phyloP scores from a whole-genome alignment of 2,888 invertebrate genomes.

The Eilema griseolum region DNA sequence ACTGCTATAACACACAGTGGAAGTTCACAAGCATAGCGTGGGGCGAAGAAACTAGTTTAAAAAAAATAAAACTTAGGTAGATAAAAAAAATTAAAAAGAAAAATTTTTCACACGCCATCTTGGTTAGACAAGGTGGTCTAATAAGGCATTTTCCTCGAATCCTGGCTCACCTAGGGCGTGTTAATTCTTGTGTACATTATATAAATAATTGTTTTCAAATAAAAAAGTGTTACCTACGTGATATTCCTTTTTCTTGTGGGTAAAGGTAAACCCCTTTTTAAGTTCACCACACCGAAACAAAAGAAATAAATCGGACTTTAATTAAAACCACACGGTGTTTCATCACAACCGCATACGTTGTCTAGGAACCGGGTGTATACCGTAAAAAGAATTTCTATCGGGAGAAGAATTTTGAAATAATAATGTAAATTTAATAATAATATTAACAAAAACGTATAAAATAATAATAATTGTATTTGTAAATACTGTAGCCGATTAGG shows the following conservation, averaged over 20 bases:
- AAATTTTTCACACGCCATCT: no score
- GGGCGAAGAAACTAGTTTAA: conserved; percentile 27
- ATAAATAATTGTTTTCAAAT: no score
- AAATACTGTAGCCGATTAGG: neutral
- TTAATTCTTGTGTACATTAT: no score
- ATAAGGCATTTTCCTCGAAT: no score
- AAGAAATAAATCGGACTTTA: neutral
- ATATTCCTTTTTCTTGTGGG: no score
- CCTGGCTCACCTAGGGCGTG: no score
- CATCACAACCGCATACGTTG: neutral
- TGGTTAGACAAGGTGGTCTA: no score
- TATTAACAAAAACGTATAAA: neutral
- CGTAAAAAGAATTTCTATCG: neutral
- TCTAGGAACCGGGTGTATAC: neutral
- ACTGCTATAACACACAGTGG: conserved; percentile 55
- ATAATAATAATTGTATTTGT: neutral
- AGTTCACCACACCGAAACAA: no score
- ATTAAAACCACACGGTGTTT: neutral
- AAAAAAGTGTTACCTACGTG: no score
- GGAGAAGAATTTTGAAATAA: neutral
- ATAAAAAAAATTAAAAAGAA: neutral
- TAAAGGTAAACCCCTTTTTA: no score
- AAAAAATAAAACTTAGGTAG: conserved; percentile 24
- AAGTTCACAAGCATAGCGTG: conserved; percentile 34
- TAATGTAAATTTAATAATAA: neutral